Conservation (phyloP, 2,113 vertebrate genomes). For the Grus americana region DNA sequence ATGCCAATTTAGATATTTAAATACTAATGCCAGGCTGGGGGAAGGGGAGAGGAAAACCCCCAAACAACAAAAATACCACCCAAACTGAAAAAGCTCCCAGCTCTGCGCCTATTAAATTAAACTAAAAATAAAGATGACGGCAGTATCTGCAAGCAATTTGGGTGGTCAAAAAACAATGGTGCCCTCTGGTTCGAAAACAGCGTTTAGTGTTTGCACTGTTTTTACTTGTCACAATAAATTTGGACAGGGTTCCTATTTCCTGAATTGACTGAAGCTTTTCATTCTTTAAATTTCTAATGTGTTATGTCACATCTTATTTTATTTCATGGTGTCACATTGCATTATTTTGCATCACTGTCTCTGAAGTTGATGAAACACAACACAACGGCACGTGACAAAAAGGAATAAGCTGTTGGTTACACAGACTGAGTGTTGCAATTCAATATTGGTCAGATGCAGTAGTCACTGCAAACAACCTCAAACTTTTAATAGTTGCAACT, state of each 20-base stretch:
- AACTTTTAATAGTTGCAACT: not conserved
- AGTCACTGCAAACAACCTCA: not conserved
- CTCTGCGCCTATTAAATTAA: not conserved
- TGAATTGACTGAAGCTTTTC: constrained; percentile 60
- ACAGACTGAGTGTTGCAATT: constrained; percentile 3
- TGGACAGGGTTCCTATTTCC: constrained; percentile 5
- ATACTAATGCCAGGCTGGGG: constrained; percentile 6
- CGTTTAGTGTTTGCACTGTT: constrained; percentile 29
- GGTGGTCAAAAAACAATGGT: constrained; percentile 44
- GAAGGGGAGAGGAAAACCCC: not conserved
- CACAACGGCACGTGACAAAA: constrained; percentile 35
- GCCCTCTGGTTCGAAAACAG: constrained; percentile 58
- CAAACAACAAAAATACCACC: constrained; percentile 2
- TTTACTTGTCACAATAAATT: constrained; percentile 61
- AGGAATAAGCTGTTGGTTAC: not conserved
- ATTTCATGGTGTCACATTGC: constrained; percentile 46
- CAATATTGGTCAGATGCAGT: not conserved
- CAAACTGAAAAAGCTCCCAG: constrained; percentile 11
- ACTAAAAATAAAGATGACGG: constrained; percentile 51
- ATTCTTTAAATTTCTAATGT: constrained; percentile 61
- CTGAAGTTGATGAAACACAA: constrained; percentile 33
- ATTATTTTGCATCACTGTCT: constrained; percentile 10
- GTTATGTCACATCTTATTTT: constrained; percentile 60
- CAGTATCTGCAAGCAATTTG: constrained; percentile 49
- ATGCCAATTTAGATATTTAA: constrained; percentile 51